phyloP scores from a whole-genome alignment of 1,140 invertebrate species.

The Agrilus planipennis region DNA sequence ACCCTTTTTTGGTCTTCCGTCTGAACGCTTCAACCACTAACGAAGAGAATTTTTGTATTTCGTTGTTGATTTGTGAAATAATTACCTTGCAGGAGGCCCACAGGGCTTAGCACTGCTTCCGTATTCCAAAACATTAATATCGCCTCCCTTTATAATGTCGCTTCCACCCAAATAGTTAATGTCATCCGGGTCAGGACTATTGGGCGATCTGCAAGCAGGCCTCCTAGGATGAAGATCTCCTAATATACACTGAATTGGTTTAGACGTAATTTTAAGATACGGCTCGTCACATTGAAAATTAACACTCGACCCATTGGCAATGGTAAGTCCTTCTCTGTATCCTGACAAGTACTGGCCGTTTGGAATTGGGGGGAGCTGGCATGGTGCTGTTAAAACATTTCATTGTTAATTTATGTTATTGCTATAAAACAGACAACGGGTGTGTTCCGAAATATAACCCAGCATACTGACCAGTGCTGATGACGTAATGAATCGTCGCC shows the following conservation, averaged over 20 bases:
- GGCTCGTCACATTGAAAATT: conserved; percentile 54
- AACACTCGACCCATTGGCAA: conserved; percentile 62
- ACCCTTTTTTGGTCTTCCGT: background rate
- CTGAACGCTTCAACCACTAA: background rate
- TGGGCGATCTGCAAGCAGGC: conserved; percentile 39
- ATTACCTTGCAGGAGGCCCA: conserved; percentile 50
- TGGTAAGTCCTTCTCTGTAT: conserved; percentile 62
- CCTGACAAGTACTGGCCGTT: conserved; percentile 63
- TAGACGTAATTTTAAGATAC: conserved; percentile 37
- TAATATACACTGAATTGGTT: conserved; percentile 51
- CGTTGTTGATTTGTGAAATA: no score
- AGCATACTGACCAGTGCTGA: no score
- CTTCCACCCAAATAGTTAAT: conserved; percentile 47
- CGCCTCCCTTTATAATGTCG: conserved; percentile 53
- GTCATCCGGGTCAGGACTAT: no score
- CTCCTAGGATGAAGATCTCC: conserved; percentile 48
- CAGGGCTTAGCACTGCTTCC: conserved; percentile 42
- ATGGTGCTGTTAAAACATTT: no score
- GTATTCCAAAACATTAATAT: conserved; percentile 47
- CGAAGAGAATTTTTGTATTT: no score
- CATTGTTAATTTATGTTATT: no score
- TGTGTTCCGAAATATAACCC: background rate
- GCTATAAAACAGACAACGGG: background rate
- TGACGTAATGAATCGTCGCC: no score
- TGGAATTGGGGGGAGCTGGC: conserved; percentile 56